phyloP scores from a whole-genome alignment of 2,113 vertebrate species.

The Dipodomys ordii region DNA sequence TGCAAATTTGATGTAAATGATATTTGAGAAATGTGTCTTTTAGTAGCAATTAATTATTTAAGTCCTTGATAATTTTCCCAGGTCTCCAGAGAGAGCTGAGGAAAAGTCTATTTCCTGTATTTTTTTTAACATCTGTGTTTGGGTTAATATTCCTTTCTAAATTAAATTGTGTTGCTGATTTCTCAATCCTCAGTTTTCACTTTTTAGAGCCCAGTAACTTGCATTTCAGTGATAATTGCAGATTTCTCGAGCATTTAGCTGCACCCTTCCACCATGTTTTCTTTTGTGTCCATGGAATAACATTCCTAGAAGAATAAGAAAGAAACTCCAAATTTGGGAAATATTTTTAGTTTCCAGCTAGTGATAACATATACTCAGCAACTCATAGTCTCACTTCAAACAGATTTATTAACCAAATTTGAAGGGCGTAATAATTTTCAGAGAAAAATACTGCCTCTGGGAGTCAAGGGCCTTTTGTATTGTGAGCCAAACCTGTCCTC shows the following conservation, averaged over 20 bases:
- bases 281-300: not conserved
- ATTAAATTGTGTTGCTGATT: constrained; percentile 46
- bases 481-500: constrained; percentile 75
- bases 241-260: constrained; percentile 26
- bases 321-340: constrained; percentile 30
- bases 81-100: constrained; percentile 35
- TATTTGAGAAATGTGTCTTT: constrained; percentile 68
- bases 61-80: constrained; percentile 54
- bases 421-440: constrained; percentile 80
- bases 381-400: constrained; percentile 76
- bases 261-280: not conserved
- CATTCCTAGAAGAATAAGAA: not conserved
- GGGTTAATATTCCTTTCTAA: constrained; percentile 44
- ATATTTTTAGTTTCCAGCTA: constrained; percentile 63
- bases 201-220: not conserved
- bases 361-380: constrained; percentile 45
- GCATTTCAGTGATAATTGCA: constrained; percentile 30
- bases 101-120: constrained; percentile 34
- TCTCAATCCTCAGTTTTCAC: constrained; percentile 25
- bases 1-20: constrained; percentile 61
- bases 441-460: constrained; percentile 82
- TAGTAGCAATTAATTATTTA: constrained; percentile 76
- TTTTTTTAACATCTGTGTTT: constrained; percentile 58
- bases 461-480: constrained; percentile 75
- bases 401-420: constrained; percentile 83